Evolutionary conservation across 2,888 invertebrate species (phyloP), one percentile per base, ranked within the genome.

Genomic region (Formica aserva): DNA sequence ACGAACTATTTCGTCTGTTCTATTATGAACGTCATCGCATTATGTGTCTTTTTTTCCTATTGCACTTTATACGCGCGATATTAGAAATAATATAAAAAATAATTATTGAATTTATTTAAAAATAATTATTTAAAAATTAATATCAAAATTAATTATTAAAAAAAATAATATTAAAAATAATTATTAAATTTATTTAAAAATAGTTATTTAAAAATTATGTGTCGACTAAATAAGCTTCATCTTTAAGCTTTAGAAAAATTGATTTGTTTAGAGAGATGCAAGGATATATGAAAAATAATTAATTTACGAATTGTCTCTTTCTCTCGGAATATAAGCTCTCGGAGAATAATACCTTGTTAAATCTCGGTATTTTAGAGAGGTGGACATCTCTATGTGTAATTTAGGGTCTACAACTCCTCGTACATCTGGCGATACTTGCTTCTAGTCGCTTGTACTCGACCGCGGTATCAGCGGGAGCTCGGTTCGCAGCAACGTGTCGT

Each of bases 1-100:
- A 86, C 76, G 84, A 71, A 60, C 45, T 60, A 48, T 85, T 88
- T 86, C 85, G 86, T 87, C 89, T 89, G 83, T 83, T 87, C 65
- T 41, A 81, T 81, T 81, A 74, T 60, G 52, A 62, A 82, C 65
- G 72, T 82, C 83, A 63, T 71, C 60, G 57, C 71, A 57, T n/a
- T 22, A 11, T 5, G 57, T 29, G 57, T 29, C n/a, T 32, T 15
- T 6, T 83, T 84, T 78, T 55, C 60, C 3, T 57, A 65, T 87
- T 80, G 76, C 84, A 18, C 26, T 78, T 60, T 60, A 26, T 22
- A 22, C 4, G 41, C 13, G 57, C 35, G 35, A 5, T 32, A 22
- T 35, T 35, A 35, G 6, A 26, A 18, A 48, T 71, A 45, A 80
- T 78, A 26, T 45, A 57, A 80, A 71, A 71, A 32, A 35, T 6